Conservation (phyloP, 2,888 invertebrate genomes). For the Polietes domitor region DNA sequence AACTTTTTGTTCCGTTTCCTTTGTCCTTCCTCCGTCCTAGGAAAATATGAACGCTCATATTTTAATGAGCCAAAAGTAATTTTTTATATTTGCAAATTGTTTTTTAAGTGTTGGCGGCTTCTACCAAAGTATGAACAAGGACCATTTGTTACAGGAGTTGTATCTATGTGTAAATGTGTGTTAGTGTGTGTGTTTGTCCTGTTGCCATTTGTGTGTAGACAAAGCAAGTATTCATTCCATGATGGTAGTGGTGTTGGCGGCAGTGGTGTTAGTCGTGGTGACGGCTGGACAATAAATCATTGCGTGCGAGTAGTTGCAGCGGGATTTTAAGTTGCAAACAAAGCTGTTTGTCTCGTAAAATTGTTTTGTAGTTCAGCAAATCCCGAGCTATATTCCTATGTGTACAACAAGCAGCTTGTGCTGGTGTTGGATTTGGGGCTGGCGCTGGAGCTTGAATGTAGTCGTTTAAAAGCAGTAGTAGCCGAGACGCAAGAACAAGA, state of each 20-base stretch:
- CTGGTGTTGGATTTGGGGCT: neutral
- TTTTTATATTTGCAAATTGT: conserved; percentile 59
- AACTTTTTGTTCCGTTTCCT: conserved; percentile 7
- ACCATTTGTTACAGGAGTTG: neutral
- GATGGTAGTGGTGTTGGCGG: neutral
- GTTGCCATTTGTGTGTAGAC: conserved; percentile 3
- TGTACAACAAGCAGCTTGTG: neutral
- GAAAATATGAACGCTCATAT: conserved; percentile 45
- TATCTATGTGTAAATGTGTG: neutral
- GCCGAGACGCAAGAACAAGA: neutral
- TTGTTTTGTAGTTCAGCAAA: conserved; percentile 21
- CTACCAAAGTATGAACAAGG: neutral
- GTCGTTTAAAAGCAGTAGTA: too few relatives aligned
- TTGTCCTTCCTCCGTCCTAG: neutral
- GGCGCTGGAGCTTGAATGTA: too few relatives aligned
- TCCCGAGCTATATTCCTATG: neutral
- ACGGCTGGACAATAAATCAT: conserved; percentile 53
- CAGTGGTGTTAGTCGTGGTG: neutral
- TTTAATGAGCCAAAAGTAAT: conserved; percentile 60
- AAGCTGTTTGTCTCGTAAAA: conserved; percentile 27
- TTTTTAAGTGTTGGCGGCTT: conserved; percentile 41
- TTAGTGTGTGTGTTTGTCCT: neutral
- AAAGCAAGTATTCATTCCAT: neutral
- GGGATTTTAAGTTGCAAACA: conserved; percentile 28
- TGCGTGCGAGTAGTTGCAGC: conserved; percentile 46